phyloP scores from a whole-genome alignment of 2,113 vertebrate genomes.

The Meleagris gallopavo region DNA sequence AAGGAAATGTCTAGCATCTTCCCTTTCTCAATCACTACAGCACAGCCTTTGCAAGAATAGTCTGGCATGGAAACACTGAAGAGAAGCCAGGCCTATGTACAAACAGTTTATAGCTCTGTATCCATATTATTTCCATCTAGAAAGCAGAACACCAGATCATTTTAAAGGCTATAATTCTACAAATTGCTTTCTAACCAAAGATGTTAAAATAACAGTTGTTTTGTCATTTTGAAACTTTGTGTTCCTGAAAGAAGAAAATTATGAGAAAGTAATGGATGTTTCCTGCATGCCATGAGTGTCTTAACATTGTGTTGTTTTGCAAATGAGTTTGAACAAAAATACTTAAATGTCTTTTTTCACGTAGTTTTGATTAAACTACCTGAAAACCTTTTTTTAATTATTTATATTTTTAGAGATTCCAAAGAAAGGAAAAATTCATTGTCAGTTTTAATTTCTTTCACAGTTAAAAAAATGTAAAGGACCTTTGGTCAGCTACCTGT shows the following conservation, averaged over 20 bases:
- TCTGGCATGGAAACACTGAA: background rate
- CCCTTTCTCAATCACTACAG: background rate
- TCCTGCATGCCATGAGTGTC: background rate
- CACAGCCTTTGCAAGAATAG: background rate
- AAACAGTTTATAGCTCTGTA: background rate
- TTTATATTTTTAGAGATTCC: background rate
- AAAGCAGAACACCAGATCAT: conserved; percentile 31
- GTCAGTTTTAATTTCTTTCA: background rate
- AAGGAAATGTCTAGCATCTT: background rate
- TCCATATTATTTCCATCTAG: background rate
- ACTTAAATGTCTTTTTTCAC: background rate
- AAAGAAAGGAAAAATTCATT: background rate
- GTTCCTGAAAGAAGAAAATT: background rate
- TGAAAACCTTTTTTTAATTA: background rate
- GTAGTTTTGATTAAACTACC: background rate
- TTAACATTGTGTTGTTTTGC: background rate
- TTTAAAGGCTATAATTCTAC: background rate
- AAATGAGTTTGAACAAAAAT: background rate
- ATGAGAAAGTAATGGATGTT: background rate
- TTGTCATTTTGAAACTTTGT: background rate
- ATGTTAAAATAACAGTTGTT: background rate
- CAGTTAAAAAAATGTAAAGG: background rate
- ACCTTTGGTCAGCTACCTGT: background rate
- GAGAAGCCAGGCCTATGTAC: background rate
- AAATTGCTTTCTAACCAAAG: conserved; percentile 34